Conservation (phyloP, 2,888 invertebrate genomes). For the Drosophila colorata region DNA sequence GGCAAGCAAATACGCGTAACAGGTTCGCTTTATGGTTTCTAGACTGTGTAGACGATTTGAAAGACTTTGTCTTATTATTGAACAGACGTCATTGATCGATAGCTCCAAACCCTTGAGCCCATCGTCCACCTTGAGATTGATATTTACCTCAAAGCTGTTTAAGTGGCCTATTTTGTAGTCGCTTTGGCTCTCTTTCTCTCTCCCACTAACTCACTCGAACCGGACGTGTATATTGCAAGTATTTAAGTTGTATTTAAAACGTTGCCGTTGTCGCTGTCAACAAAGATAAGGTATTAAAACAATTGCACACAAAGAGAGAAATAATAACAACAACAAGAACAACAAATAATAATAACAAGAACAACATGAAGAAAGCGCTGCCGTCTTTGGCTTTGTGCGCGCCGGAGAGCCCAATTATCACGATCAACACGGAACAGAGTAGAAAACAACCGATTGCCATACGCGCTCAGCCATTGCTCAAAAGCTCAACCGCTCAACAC, state of each 20-base stretch:
- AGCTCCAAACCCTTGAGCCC: not conserved
- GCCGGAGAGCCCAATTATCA: constrained; percentile 26
- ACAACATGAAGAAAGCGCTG: constrained; percentile 11
- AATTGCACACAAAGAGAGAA: constrained; percentile 32
- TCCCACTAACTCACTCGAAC: not conserved
- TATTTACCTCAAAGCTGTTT: constrained; percentile 11
- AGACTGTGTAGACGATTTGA: not conserved
- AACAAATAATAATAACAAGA: constrained; percentile 9
- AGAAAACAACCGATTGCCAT: constrained; percentile 14
- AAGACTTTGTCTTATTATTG: not conserved
- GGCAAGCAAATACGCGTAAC: not conserved
- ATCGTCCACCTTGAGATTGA: constrained; percentile 1
- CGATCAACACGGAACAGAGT: constrained; percentile 27
- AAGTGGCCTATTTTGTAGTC: not conserved
- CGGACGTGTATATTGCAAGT: constrained; percentile 33
- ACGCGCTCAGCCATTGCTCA: constrained; percentile 11
- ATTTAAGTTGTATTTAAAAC: constrained; percentile 30
- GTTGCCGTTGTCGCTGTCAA: constrained; percentile 30
- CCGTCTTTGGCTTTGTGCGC: constrained; percentile 24
- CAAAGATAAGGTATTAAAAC: constrained; percentile 48
- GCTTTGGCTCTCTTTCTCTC: not conserved
- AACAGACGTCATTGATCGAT: not conserved
- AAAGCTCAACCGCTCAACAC: constrained; percentile 11
- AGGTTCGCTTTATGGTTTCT: not conserved
- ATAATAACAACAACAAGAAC: constrained; percentile 8